Evolutionary conservation across 2,797 vertebrate genomes (phyloP).

Genomic region (Pelobates cultripes): DNA sequence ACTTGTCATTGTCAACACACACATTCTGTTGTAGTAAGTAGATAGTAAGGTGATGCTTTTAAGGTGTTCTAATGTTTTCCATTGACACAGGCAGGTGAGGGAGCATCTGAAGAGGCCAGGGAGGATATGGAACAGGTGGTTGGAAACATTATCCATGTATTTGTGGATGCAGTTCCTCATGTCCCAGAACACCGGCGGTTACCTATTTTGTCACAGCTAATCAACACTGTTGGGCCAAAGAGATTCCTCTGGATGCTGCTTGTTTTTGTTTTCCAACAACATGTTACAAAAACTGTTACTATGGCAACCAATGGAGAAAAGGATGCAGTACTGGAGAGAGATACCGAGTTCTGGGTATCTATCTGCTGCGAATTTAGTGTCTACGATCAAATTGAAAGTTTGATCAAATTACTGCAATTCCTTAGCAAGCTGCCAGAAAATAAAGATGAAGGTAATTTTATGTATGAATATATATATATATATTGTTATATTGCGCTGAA

Average conservation of each 20-base stretch:
- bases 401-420: conserved; percentile 84
- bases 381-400: conserved; percentile 76
- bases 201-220: conserved; percentile 83
- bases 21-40: too few species aligned
- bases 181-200: conserved; percentile 90
- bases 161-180: conserved; percentile 90
- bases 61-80: too few species aligned
- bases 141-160: conserved; percentile 82
- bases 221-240: conserved; percentile 79
- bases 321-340: conserved; percentile 83
- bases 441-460: conserved; percentile 80
- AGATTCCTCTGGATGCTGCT: conserved; percentile 91
- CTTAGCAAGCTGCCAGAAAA: conserved; percentile 86
- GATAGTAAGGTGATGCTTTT: too few species aligned
- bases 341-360: conserved; percentile 89
- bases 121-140: conserved; percentile 76
- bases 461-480: too few species aligned
- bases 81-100: conserved; percentile 75
- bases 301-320: conserved; percentile 73
- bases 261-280: conserved; percentile 86
- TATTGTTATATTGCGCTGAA: too few species aligned
- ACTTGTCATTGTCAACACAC: too few species aligned
- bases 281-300: conserved; percentile 76
- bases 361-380: conserved; percentile 85
- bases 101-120: conserved; percentile 63